Base-by-base conservation (phyloP, 2,888 invertebrate genomes). In the Boloria euphrosyne region DNA sequence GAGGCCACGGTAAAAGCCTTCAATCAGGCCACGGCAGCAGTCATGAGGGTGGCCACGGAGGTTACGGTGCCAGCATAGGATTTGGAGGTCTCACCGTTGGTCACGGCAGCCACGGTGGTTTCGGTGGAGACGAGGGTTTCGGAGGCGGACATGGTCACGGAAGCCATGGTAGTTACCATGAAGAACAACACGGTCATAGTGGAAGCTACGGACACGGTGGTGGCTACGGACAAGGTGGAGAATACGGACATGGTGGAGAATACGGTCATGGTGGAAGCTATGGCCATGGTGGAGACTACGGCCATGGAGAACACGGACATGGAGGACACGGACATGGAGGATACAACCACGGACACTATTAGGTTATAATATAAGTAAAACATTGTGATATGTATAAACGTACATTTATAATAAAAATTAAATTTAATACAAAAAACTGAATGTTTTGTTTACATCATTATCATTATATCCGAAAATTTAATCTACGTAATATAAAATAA, bases 331-430 rank as follows among this genome's bases (percentile, higher is more conserved):
- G 31, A 31, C 31, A 38, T 38, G 31, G 38, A 10, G 68, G 68
- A 1, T 70, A 71, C 44, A 68, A 66, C 14, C 46, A 57, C n/a
- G 65, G 69, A 6, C 62, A 67, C 55, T 68, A 61, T 13, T 59
- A 59, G 16, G 27, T 16, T 43, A n/a, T 53, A 31, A 55, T n/a
- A 27, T 44, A 14, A 44, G 31, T 49, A 16, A 3, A 49, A 13
- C 17, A 47, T 62, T 55, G 49, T 55, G 38, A 55, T 49, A 55
- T 62, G 49, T 62, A 62, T 43, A 46, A n/a, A 52, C 7, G 27
- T 43, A 49, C 6, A 3, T 53, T n/a, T 53, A 62, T 46, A 38
- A 53, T 49, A 49, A 3, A 31, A 27, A 59, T 16, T 49, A 22
- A 31, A 27, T 44, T 22, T n/a, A 13, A n/a, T 57, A 22, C 13